phyloP scores from a whole-genome alignment of 2,797 vertebrate genomes.

The Clamator glandarius region DNA sequence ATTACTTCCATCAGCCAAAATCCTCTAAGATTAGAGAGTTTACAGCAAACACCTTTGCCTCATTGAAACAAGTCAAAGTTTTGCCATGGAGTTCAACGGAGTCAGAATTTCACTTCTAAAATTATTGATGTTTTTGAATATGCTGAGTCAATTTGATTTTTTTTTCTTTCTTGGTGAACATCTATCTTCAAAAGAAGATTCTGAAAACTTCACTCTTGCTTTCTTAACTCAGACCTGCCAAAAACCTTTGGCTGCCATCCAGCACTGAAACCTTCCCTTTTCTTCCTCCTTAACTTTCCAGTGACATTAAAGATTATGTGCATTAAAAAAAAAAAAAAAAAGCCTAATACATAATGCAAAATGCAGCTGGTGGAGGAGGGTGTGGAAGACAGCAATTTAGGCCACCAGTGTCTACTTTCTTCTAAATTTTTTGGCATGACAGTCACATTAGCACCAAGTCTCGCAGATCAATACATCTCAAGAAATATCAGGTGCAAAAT shows the following conservation, averaged over 20 bases:
- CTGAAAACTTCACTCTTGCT: neutral
- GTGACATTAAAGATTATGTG: neutral
- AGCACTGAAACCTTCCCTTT: neutral
- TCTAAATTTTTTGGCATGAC: neutral
- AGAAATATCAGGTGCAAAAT: neutral
- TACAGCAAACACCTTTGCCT: neutral
- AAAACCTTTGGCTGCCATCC: neutral
- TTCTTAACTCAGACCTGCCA: constrained; percentile 2
- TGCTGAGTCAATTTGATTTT: neutral
- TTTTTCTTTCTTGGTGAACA: neutral
- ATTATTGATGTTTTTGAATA: neutral
- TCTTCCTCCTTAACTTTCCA: neutral
- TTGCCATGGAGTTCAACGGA: neutral
- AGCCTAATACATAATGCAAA: neutral
- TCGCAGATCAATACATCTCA: neutral
- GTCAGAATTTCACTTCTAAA: neutral
- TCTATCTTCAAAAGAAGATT: neutral
- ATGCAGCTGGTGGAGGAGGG: neutral
- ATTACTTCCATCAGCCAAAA: neutral
- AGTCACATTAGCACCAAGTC: neutral
- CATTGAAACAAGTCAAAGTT: neutral
- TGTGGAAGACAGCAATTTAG: neutral
- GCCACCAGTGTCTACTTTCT: neutral
- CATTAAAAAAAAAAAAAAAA: neutral
- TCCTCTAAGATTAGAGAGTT: neutral